phyloP scores from a whole-genome alignment of 2,113 vertebrate species.

The Cepphus grylle region DNA sequence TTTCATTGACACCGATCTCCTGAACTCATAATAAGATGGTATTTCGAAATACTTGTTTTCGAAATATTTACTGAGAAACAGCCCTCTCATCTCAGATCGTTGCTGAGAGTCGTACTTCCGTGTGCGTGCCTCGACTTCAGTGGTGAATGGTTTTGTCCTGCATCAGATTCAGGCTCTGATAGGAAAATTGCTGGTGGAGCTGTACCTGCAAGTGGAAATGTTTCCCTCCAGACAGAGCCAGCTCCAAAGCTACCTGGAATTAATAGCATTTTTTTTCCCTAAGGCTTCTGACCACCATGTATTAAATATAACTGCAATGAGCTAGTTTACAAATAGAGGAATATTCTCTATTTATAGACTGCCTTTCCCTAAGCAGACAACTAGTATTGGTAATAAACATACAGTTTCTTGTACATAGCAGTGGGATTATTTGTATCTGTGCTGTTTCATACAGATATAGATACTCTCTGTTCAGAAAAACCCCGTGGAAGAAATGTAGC shows the following conservation, averaged over 20 bases:
- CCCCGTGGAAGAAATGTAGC: background rate
- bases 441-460: background rate
- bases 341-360: background rate
- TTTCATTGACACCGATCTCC: background rate
- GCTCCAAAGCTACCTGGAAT: background rate
- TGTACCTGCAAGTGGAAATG: background rate
- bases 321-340: background rate
- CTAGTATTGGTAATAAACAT: background rate
- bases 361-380: background rate
- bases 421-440: background rate
- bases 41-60: background rate
- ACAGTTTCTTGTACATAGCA: background rate
- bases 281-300: background rate
- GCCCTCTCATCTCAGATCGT: accelerated
- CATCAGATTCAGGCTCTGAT: background rate
- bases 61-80: background rate
- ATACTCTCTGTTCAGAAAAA: background rate
- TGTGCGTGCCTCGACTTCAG: background rate
- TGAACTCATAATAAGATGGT: background rate
- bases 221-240: background rate
- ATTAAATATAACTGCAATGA: background rate
- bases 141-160: background rate
- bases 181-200: background rate
- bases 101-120: background rate
- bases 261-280: background rate